Base-by-base conservation (phyloP, 2,888 invertebrate genomes). In the Tortricodes alternella region DNA sequence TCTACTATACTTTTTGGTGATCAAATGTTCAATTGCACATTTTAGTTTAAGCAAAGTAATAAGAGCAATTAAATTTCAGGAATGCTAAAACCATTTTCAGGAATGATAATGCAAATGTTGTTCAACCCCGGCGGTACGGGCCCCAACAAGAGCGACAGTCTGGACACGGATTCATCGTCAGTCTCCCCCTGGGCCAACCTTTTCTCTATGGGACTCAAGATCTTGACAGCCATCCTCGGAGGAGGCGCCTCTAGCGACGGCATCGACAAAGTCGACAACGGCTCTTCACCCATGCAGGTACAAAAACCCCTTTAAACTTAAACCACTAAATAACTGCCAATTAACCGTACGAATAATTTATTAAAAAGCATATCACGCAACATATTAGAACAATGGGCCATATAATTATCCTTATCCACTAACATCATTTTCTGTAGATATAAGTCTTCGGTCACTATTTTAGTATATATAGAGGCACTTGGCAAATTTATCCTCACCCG, bases 191-290 rank as follows among this genome's bases (percentile, higher is more conserved):
- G 97, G 97, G 95, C 97, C 38, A 96, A 96, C 84, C 91, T 97
- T 18, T 91, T 97, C 46, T 94, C 96, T 5, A 95, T 97, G 79
- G 97, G 97, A 46, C 92, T 97, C 53, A 95, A 96, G 85, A 95
- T 97, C 72, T 92, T 97, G 62, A 95, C 96, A 21, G 96, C 96
- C 29, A 92, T 97, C 66, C 91, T 97, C 55, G 96, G 96, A 46
- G 96, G 96, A 58, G 94, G 94, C 27, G 94, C 93, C 27, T 93
- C 93, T 39, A 93, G 93, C 70, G 96, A 96, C 75, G 96, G 96
- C 56, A 96, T 97, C 81, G 97, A 97, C 83, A 97, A 97, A 87
- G 96, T 97, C 56, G 97, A 97, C 87, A 96, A 96, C 79, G 96
- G 95, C 73, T 94, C 94, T 62, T 94, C 95, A 13, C 96, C 97